These are phyloP conservation scores for Acrocephalus scirpaceus DNA, from an alignment of 2,797 vertebrate genomes.

Conservation along the genomic window DNA sequence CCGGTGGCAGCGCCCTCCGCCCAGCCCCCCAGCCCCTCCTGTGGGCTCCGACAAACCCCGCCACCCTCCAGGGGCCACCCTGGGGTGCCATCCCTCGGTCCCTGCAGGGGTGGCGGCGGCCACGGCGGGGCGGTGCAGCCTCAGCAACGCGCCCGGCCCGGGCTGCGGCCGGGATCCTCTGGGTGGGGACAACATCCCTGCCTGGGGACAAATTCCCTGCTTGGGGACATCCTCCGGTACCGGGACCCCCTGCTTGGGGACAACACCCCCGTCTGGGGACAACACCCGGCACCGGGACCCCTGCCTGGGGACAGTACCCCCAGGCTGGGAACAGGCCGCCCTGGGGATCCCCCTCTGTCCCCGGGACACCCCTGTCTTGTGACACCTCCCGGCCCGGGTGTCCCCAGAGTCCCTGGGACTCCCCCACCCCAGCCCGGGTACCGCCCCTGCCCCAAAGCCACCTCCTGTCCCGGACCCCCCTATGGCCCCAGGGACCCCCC, in stretches of 20 bases:
- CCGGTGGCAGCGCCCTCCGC: background rate
- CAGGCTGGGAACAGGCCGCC: too few species aligned
- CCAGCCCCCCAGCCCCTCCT: too few species aligned
- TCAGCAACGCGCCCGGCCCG: background rate
- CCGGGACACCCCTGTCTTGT: background rate
- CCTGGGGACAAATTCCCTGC: background rate
- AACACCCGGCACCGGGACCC: too few species aligned
- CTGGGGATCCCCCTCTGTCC: background rate
- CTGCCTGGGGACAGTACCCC: too few species aligned
- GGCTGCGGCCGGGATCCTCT: background rate
- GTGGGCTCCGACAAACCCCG: background rate
- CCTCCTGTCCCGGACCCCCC: background rate
- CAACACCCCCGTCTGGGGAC: background rate
- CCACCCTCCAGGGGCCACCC: background rate
- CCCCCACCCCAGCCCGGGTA: background rate
- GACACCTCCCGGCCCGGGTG: background rate
- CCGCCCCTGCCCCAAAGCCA: background rate
- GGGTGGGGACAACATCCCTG: background rate
- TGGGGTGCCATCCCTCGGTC: background rate
- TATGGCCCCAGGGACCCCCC: background rate
- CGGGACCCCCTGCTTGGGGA: background rate
- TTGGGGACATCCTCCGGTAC: too few species aligned
- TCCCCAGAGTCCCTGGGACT: too few species aligned
- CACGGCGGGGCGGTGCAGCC: slow-evolving; percentile 55
- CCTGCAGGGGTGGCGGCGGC: background rate